Conservation (phyloP, 2,113 vertebrate species). For the Raja brachyura region DNA sequence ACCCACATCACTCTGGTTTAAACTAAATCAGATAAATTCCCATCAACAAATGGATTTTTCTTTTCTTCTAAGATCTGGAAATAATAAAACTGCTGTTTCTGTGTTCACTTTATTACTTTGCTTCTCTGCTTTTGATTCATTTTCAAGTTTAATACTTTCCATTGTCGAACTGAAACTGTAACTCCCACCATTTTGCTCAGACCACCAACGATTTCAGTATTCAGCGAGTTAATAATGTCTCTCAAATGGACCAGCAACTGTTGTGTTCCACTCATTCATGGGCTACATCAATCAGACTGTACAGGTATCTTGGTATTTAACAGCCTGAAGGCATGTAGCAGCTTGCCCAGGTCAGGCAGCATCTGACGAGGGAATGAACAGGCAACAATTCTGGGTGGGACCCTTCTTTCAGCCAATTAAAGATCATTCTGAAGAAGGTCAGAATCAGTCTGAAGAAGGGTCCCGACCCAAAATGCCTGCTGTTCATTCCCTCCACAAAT, state of each 20-base stretch:
- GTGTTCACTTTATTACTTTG: constrained; percentile 6
- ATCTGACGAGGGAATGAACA: no score
- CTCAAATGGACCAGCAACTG: not conserved
- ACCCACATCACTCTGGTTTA: not conserved
- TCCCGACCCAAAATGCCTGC: no score
- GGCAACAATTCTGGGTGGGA: no score
- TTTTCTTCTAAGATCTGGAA: not conserved
- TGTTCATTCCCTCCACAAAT: no score
- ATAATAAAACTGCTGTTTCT: not conserved
- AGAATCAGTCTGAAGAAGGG: no score
- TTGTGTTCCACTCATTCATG: not conserved
- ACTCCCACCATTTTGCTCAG: not conserved
- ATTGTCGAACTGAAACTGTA: not conserved
- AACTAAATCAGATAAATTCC: not conserved
- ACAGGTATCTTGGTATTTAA: not conserved
- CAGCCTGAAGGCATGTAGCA: no score
- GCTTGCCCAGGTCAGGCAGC: no score
- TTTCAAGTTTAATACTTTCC: constrained; percentile 10
- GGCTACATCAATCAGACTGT: not conserved
- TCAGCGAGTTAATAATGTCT: not conserved
- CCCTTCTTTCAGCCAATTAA: no score
- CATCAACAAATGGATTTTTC: not conserved
- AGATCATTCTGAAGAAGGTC: no score
- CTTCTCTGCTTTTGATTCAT: not conserved
- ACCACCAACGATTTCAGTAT: not conserved